Conservation (phyloP, 2,797 vertebrate genomes). For the Poeciliopsis infans region DNA sequence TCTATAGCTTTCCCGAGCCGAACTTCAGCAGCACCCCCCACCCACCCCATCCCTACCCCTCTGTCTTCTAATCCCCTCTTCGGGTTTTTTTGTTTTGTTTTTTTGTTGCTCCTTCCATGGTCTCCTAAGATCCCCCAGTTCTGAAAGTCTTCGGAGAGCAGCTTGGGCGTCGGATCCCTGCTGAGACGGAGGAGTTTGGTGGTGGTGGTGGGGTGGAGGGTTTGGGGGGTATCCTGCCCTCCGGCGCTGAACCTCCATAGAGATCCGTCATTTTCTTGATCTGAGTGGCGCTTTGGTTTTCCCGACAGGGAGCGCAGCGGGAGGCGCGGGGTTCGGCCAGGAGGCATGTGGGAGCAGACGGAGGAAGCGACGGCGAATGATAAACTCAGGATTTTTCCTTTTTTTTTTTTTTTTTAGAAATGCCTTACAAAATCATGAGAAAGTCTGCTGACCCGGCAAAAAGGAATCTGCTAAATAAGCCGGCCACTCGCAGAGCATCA, state of each 20-base stretch:
- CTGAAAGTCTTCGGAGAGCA: conserved; percentile 66
- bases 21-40: conserved; percentile 49
- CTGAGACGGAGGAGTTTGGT: conserved; percentile 30
- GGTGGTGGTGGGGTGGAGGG: too few species aligned
- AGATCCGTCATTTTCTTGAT: conserved; percentile 51
- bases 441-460: background rate
- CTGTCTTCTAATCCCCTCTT: conserved; percentile 61
- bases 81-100: conserved; percentile 39
- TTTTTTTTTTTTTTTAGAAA: background rate
- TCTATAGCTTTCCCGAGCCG: conserved; percentile 75
- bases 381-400: background rate
- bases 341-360: conserved; percentile 54
- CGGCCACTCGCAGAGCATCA: background rate
- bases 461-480: background rate
- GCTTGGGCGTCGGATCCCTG: conserved; percentile 53
- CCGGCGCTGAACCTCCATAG: conserved; percentile 23
- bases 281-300: conserved; percentile 53
- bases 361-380: conserved; percentile 31
- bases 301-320: conserved; percentile 47
- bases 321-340: conserved; percentile 56
- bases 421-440: background rate
- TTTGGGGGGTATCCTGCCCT: conserved; percentile 44
- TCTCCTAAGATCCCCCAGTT: conserved; percentile 45
- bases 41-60: conserved; percentile 17
- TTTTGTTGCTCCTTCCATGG: conserved; percentile 25